phyloP scores from a whole-genome alignment of 2,888 invertebrate genomes.

The Polyommatus icarus region DNA sequence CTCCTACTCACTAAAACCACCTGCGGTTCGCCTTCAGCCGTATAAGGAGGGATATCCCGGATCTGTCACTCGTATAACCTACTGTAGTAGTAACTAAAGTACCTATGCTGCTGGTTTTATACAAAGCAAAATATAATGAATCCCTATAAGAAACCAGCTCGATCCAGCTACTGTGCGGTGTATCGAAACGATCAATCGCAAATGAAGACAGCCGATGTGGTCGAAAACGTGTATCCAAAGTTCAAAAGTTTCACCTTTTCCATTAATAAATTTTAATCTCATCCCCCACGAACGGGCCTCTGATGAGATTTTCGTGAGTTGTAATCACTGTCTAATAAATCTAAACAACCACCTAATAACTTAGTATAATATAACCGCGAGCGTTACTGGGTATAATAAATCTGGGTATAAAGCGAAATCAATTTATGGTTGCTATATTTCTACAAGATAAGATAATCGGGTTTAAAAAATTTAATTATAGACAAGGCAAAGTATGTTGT shows the following conservation, averaged over 20 bases:
- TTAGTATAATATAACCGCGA: background rate
- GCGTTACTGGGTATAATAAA: too few species aligned
- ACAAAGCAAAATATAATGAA: too few species aligned
- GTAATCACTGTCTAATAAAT: conserved; percentile 59
- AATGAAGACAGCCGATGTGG: background rate
- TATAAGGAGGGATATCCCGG: too few species aligned
- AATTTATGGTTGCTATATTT: background rate
- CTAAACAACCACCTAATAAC: conserved; percentile 35
- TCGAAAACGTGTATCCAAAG: background rate
- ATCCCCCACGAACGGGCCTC: background rate
- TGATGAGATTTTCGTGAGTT: conserved; percentile 42
- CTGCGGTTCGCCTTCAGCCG: too few species aligned
- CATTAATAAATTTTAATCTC: conserved; percentile 11
- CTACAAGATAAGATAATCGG: background rate
- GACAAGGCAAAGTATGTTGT: too few species aligned
- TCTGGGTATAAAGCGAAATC: background rate
- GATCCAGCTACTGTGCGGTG: too few species aligned
- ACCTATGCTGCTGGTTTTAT: too few species aligned
- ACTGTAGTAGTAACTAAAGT: too few species aligned
- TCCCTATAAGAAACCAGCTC: too few species aligned
- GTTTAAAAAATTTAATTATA: too few species aligned
- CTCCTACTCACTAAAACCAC: too few species aligned
- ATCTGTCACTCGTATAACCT: too few species aligned
- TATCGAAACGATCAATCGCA: background rate
- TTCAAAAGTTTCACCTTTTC: background rate